A percentile compares a stretch with the other conserved stretches of the same genome.
Conservation (phyloP, 2,113 vertebrate genomes). For the Heptranchias perlo region DNA sequence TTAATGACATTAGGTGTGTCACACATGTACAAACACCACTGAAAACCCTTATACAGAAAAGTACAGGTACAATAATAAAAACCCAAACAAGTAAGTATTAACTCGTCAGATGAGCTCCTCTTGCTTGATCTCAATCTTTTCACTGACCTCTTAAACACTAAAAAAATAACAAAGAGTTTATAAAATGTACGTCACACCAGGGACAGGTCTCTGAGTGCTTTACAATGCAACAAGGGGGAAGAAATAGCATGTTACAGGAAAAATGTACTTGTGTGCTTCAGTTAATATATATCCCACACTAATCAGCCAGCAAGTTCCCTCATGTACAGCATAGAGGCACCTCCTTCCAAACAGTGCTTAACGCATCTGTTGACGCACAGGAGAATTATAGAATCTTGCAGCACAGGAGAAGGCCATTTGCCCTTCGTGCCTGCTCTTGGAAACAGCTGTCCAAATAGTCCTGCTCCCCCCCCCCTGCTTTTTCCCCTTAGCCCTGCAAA, state of each 20-base stretch:
- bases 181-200: not conserved
- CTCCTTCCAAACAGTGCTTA: not conserved
- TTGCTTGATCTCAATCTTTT: not conserved
- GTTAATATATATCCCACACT: not conserved
- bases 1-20: not conserved
- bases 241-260: not conserved
- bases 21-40: not conserved
- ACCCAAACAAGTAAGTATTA: not conserved
- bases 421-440: not conserved
- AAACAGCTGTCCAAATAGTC: not conserved
- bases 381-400: not conserved
- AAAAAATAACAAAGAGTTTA: not conserved
- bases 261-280: not conserved
- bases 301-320: not conserved
- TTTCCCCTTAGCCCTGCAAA: not conserved
- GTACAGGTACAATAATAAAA: not conserved
- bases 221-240: not conserved
- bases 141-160: not conserved
- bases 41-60: not conserved
- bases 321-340: not conserved
- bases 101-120: not conserved
- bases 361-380: not conserved
- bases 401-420: not conserved
- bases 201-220: not conserved
- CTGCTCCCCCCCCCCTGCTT: not conserved